Evolutionary conservation across 2,797 vertebrate genomes (phyloP).

Genomic region (Enteromius treurensis): DNA sequence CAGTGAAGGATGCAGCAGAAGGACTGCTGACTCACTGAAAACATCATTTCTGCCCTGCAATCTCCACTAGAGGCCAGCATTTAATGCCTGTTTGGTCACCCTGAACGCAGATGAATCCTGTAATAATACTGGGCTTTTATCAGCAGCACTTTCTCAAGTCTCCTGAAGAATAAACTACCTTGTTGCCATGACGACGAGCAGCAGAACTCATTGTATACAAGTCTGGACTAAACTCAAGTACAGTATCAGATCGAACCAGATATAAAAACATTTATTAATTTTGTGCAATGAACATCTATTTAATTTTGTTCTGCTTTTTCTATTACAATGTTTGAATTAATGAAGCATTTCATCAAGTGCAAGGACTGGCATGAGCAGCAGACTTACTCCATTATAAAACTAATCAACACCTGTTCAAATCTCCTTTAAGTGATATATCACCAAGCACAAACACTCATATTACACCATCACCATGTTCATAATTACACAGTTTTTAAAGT

Average conservation of each 20-base stretch:
- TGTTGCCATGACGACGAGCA: conserved; percentile 75
- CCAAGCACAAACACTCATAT: neutral
- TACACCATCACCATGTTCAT: neutral
- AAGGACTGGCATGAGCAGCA: neutral
- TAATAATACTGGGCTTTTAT: conserved; percentile 12
- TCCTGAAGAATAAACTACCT: conserved; percentile 67
- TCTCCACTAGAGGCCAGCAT: conserved; percentile 47
- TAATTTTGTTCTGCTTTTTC: neutral
- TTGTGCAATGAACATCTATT: neutral
- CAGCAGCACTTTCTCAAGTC: conserved; percentile 45
- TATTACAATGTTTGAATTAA: neutral
- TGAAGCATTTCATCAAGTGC: neutral
- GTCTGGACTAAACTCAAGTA: neutral
- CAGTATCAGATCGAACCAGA: neutral
- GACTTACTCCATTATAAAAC: neutral
- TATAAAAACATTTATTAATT: neutral
- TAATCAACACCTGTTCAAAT: neutral
- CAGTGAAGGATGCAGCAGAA: neutral
- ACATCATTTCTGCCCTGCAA: neutral
- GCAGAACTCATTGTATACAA: conserved; percentile 66
- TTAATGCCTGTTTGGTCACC: conserved; percentile 21
- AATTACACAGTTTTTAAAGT: neutral
- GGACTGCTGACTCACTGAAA: neutral
- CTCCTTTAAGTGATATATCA: neutral
- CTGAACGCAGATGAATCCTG: neutral